Conservation (phyloP, 2,888 invertebrate genomes). For the Abscondita cerata region DNA sequence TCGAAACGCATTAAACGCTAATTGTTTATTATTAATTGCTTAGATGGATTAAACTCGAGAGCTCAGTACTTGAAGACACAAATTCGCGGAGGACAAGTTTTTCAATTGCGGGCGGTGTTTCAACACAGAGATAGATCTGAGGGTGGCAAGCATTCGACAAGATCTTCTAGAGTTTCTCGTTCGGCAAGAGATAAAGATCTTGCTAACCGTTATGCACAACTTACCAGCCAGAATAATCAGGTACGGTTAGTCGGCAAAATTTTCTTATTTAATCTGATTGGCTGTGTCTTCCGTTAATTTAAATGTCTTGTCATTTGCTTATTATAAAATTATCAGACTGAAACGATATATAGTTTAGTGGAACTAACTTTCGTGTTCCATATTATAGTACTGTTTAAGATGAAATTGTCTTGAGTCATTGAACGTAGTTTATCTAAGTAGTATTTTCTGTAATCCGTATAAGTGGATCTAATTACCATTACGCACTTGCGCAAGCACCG, state of each 20-base stretch:
- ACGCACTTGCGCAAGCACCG: not conserved
- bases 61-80: constrained; percentile 73
- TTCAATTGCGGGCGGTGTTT: constrained; percentile 76
- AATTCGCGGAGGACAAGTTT: constrained; percentile 74
- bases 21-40: not conserved
- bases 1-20: not conserved
- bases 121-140: constrained; percentile 68
- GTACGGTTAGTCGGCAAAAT: constrained; percentile 52
- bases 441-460: constrained; percentile 21
- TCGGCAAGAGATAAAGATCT: constrained; percentile 59
- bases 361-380: constrained; percentile 26
- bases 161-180: constrained; percentile 47
- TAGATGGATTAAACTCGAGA: constrained; percentile 46
- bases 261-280: not conserved
- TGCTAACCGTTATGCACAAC: constrained; percentile 70
- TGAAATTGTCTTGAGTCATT: constrained; percentile 21
- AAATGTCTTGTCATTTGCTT: constrained; percentile 12
- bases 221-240: constrained; percentile 76
- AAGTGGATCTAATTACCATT: constrained; percentile 16
- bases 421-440: constrained; percentile 20
- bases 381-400: constrained; percentile 26
- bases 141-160: constrained; percentile 46
- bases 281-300: constrained; percentile 10
- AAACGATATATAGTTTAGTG: constrained; percentile 26
- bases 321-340: constrained; percentile 19